Percentiles rank a stretch among this genome's conserved stretches.
These are phyloP conservation scores for Dryocosmus kuriphilus DNA, from an alignment of 2,888 invertebrate species.

Conservation along the genomic window DNA sequence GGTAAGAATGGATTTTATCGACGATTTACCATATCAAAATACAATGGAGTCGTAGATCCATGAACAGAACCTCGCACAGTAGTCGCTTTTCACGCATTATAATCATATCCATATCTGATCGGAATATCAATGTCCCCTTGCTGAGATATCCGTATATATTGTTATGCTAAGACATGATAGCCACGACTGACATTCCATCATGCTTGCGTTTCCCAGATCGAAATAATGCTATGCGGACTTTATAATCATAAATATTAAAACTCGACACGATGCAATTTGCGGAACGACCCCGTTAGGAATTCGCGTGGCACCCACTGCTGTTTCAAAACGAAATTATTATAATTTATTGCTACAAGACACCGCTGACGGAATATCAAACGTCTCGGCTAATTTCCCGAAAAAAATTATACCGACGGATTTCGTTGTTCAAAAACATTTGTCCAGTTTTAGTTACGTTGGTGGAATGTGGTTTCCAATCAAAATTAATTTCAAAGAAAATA, in stretches of 20 bases:
- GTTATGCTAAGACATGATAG: conserved; percentile 50
- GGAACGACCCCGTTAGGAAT: conserved; percentile 70
- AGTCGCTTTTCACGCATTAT: conserved; percentile 63
- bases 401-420: conserved; percentile 5
- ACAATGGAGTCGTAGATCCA: conserved; percentile 49
- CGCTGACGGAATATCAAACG: conserved; percentile 67
- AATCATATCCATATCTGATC: conserved; percentile 72
- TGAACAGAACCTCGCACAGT: conserved; percentile 53
- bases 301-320: conserved; percentile 65
- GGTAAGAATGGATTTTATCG: conserved; percentile 31
- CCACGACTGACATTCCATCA: conserved; percentile 73
- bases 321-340: conserved; percentile 69
- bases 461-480: neutral
- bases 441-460: neutral
- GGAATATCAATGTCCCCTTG: conserved; percentile 67
- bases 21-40: conserved; percentile 39
- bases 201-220: conserved; percentile 76
- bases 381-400: conserved; percentile 4
- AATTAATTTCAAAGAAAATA: neutral
- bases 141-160: conserved; percentile 49
- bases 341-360: conserved; percentile 71
- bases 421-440: neutral
- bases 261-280: conserved; percentile 47
- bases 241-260: conserved; percentile 76
- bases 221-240: conserved; percentile 76